phyloP scores from a whole-genome alignment of 2,888 invertebrate genomes.

The Aleiodes leptofemur region DNA sequence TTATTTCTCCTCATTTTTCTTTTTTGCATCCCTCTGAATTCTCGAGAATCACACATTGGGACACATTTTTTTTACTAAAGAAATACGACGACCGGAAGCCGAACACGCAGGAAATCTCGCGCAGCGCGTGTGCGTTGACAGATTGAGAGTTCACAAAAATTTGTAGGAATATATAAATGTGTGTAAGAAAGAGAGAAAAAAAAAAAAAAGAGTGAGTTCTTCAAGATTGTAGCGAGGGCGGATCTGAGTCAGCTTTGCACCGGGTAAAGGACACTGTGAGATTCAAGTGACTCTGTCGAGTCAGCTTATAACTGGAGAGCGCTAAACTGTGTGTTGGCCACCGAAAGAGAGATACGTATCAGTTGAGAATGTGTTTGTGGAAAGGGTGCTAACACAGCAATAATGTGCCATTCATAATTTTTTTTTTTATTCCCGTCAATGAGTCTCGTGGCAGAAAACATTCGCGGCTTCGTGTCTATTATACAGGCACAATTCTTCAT shows the following conservation, averaged over 20 bases:
- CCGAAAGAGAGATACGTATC: slow-evolving; percentile 12
- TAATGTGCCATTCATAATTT: slow-evolving; percentile 71
- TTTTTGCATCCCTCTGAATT: neutral
- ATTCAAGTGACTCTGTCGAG: slow-evolving; percentile 58
- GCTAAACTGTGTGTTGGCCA: slow-evolving; percentile 49
- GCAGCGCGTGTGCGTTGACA: slow-evolving; percentile 46
- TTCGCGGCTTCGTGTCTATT: neutral
- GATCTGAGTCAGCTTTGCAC: slow-evolving; percentile 72
- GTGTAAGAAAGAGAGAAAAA: slow-evolving; percentile 39
- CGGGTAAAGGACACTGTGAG: slow-evolving; percentile 9
- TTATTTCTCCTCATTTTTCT: neutral
- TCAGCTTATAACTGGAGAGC: slow-evolving; percentile 64
- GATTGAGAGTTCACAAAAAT: slow-evolving; percentile 33
- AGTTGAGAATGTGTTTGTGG: slow-evolving; percentile 47
- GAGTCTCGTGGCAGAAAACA: slow-evolving; percentile 15
- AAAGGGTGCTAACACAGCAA: slow-evolving; percentile 62
- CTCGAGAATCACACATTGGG: neutral
- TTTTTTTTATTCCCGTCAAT: slow-evolving; percentile 49
- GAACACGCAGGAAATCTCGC: slow-evolving; percentile 43
- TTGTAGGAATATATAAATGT: neutral
- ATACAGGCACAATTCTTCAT: no score
- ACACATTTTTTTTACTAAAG: neutral
- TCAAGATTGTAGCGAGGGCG: slow-evolving; percentile 62
- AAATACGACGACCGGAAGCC: slow-evolving; percentile 27
- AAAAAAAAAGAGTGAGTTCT: slow-evolving; percentile 37